Evolutionary conservation across 2,888 invertebrate genomes (phyloP).

Genomic region (Lasius fuliginosus): DNA sequence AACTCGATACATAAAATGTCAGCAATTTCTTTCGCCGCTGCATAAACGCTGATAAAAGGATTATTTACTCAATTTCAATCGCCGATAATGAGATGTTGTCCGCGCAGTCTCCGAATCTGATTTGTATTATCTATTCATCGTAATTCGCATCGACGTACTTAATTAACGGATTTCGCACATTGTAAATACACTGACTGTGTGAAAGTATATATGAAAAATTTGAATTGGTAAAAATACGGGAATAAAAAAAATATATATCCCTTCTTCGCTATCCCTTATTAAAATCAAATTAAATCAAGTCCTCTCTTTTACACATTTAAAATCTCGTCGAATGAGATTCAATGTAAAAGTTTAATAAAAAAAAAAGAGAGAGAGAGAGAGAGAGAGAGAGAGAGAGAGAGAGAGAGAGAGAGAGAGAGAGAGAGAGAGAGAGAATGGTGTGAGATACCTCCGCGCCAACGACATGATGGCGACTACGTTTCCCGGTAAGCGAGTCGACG

Average conservation of each 20-base stretch:
- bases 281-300: too few relatives aligned
- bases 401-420: not conserved
- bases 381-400: not conserved
- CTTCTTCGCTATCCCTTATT: not conserved
- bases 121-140: not conserved
- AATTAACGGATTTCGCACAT: not conserved
- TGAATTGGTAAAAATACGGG: not conserved
- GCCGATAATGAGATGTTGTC: conserved; percentile 10
- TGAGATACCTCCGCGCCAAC: conserved; percentile 82
- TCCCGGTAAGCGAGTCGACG: conserved; percentile 85
- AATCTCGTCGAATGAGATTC: not conserved
- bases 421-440: not conserved
- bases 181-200: not conserved
- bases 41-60: conserved; percentile 56
- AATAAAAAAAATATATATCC: not conserved
- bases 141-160: not conserved
- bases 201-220: not conserved
- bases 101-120: not conserved
- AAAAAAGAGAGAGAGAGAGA: not conserved
- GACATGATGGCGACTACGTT: conserved; percentile 85
- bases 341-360: not conserved
- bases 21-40: conserved; percentile 25
- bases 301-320: not conserved
- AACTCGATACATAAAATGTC: conserved; percentile 64
- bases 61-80: conserved; percentile 49